Evolutionary conservation across 2,797 vertebrate species (phyloP).

Genomic region (Bradypodion pumilum): DNA sequence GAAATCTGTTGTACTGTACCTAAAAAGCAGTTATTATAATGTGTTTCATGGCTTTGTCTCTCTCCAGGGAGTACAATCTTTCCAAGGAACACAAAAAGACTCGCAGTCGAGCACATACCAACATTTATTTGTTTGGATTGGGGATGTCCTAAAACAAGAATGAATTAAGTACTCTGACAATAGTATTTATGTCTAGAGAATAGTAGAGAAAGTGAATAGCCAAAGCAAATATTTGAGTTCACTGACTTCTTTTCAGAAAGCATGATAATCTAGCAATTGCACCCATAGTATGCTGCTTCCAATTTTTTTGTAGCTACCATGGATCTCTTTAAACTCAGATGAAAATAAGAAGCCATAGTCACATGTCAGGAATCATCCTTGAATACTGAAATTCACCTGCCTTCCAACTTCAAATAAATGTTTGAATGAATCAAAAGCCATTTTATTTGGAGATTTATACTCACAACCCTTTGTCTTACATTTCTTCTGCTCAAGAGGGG

Average conservation of each 20-base stretch:
- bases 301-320: conserved; percentile 21
- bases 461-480: neutral
- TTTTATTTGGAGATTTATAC: conserved; percentile 7
- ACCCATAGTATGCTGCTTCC: conserved; percentile 22
- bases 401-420: conserved; percentile 19
- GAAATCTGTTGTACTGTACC: conserved; percentile 72
- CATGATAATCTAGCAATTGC: conserved; percentile 25
- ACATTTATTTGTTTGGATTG: conserved; percentile 70
- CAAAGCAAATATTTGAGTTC: conserved; percentile 81
- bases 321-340: neutral
- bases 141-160: conserved; percentile 74
- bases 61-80: conserved; percentile 68
- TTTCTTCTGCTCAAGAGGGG: neutral
- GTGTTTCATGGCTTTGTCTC: conserved; percentile 71
- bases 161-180: conserved; percentile 60
- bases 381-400: neutral
- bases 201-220: conserved; percentile 42
- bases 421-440: conserved; percentile 33
- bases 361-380: neutral
- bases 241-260: conserved; percentile 69
- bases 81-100: conserved; percentile 64
- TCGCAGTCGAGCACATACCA: conserved; percentile 51
- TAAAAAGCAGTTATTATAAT: conserved; percentile 76
- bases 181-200: conserved; percentile 66
- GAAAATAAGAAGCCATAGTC: neutral